Evolutionary conservation across 1,140 invertebrate genomes (phyloP).

Genomic region (Zaprionus taronus): DNA sequence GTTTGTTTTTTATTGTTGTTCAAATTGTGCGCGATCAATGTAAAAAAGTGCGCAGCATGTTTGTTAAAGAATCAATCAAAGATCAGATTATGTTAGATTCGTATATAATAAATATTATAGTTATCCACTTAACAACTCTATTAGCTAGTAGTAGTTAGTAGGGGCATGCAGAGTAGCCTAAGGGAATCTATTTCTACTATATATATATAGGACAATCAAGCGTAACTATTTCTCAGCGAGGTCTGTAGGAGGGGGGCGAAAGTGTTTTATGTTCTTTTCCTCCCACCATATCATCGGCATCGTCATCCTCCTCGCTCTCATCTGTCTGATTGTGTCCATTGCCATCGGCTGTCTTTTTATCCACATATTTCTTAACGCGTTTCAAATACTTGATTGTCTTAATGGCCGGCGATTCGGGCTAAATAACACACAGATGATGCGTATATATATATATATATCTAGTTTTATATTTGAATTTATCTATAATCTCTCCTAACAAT

Average conservation of each 20-base stretch:
- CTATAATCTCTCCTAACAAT: not conserved
- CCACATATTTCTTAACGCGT: conserved; percentile 84
- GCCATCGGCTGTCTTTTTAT: conserved; percentile 78
- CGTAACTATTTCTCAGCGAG: not conserved
- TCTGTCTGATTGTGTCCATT: conserved; percentile 68
- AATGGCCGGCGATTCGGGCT: conserved; percentile 82
- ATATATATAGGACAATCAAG: not conserved
- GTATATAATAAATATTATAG: not conserved
- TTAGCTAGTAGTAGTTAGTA: too few relatives aligned
- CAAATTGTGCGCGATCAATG: conserved; percentile 25
- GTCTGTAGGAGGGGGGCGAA: not conserved
- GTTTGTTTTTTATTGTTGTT: conserved; percentile 30
- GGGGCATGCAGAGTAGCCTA: conserved; percentile 7
- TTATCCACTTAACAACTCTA: not conserved
- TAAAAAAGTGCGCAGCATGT: conserved; percentile 64
- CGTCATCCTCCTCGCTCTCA: conserved; percentile 84
- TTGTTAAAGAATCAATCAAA: conserved; percentile 34
- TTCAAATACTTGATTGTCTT: conserved; percentile 84
- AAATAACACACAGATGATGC: conserved; percentile 9
- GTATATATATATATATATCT: conserved; percentile 6
- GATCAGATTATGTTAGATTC: conserved; percentile 24
- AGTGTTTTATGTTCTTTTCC: not conserved
- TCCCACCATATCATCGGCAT: conserved; percentile 87
- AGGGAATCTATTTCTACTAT: not conserved
- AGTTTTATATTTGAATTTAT: not conserved